phyloP scores from a whole-genome alignment of 30 jellyfish, hydroid and myxozoan species.

The Chrysaora quinquecirrha region DNA sequence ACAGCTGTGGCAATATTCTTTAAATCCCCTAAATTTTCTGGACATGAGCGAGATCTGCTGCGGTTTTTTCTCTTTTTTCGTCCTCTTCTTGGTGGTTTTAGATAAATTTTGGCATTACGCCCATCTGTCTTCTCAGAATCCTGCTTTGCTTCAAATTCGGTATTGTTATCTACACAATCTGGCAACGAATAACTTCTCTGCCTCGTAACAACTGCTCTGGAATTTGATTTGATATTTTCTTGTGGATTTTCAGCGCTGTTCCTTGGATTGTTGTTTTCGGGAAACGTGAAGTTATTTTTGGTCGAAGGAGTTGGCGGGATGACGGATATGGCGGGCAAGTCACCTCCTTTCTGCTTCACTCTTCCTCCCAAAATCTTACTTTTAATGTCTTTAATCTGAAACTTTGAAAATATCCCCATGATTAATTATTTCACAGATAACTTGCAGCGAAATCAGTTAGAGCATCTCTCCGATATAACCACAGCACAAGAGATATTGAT shows the following conservation, averaged over 20 bases:
- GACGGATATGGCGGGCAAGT: conserved; percentile 67
- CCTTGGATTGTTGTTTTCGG: conserved; percentile 1
- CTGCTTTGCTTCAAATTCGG: no score
- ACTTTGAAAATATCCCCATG: conserved; percentile 72
- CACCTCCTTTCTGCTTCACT: conserved; percentile 42
- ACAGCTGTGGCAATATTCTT: neutral
- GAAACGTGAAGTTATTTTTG: conserved; percentile 43
- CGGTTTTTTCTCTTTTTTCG: conserved; percentile 36
- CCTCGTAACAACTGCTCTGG: neutral
- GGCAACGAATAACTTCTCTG: conserved; percentile 64
- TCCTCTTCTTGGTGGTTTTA: conserved; percentile 30
- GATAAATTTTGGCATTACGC: neutral
- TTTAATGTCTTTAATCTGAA: conserved; percentile 61
- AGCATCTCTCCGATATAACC: no score
- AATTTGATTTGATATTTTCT: neutral
- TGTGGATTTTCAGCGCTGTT: neutral
- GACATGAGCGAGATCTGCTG: conserved; percentile 47
- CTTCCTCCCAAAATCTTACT: conserved; percentile 70
- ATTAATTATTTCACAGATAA: neutral
- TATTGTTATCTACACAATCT: no score
- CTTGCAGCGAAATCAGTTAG: no score
- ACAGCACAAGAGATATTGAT: no score
- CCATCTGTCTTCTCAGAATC: neutral
- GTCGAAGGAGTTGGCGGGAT: conserved; percentile 67
- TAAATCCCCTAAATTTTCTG: conserved; percentile 18